phyloP scores from a whole-genome alignment of 2,113 vertebrate genomes.

The Anser brachyrhynchus region DNA sequence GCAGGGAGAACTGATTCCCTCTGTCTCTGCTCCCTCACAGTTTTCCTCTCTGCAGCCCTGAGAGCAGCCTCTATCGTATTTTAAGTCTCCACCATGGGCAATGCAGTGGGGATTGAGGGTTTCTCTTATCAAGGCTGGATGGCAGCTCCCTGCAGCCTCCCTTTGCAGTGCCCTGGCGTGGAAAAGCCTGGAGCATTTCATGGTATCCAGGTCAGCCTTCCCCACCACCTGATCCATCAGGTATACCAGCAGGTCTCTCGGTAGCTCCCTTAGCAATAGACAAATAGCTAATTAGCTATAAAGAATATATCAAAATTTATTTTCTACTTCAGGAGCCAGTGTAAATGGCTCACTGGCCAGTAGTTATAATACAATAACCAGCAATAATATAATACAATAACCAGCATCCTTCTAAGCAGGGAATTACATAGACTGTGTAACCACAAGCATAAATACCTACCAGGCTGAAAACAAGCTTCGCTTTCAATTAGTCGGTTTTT shows the following conservation, averaged over 20 bases:
- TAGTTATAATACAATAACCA: neutral
- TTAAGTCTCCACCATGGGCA: neutral
- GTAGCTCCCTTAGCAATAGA: neutral
- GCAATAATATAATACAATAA: neutral
- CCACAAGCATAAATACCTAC: neutral
- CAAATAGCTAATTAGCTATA: neutral
- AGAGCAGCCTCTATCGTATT: neutral
- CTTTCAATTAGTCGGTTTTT: constrained; percentile 26
- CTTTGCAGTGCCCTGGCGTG: neutral
- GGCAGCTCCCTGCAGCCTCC: neutral
- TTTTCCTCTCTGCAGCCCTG: rapidly evolving
- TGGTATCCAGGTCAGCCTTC: neutral
- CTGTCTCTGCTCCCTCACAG: neutral
- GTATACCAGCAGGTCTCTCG: neutral
- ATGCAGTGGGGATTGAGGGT: rapidly evolving
- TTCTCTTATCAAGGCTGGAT: rapidly evolving
- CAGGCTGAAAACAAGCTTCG: neutral
- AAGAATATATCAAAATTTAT: neutral
- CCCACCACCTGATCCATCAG: neutral
- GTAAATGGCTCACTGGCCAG: neutral
- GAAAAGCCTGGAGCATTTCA: neutral
- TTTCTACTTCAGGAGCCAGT: neutral
- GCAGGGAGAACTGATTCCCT: neutral
- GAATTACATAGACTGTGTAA: neutral
- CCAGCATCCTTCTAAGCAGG: neutral